A percentile compares a stretch with the other conserved stretches of the same genome.
Conservation (phyloP, 2,113 vertebrate genomes). For the Plestiodon gilberti region DNA sequence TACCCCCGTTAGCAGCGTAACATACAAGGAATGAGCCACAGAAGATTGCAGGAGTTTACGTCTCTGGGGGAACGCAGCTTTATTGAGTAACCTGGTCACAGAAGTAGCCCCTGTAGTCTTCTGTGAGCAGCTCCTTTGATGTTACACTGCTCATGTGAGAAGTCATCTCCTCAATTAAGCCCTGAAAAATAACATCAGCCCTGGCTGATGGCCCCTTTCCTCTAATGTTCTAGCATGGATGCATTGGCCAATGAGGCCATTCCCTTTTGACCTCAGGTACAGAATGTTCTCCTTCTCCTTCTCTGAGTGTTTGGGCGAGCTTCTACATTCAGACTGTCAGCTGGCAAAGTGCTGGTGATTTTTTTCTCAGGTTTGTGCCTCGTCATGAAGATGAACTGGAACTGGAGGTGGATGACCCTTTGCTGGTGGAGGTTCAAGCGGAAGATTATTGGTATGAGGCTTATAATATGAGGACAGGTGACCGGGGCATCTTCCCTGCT, state of each 20-base stretch:
- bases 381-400: constrained; percentile 94
- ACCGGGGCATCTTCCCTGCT: constrained; percentile 91
- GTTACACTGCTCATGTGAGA: neutral
- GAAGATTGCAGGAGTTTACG: neutral
- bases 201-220: neutral
- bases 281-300: neutral
- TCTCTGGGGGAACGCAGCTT: no score
- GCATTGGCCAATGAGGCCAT: neutral
- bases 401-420: constrained; percentile 93
- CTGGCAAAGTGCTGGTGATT: constrained; percentile 11
- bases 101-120: neutral
- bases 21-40: neutral
- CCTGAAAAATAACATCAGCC: neutral
- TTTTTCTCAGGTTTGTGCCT: constrained; percentile 87
- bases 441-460: constrained; percentile 98
- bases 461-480: constrained; percentile 95
- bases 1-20: neutral
- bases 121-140: neutral
- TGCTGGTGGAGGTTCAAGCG: constrained; percentile 93
- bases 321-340: neutral
- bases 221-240: neutral
- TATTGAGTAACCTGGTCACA: neutral
- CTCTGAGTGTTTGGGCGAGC: neutral
- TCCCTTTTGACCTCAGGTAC: rapidly evolving
- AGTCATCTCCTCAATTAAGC: neutral